Percentiles rank a stretch among this genome's conserved stretches.
Conservation (phyloP, 2,888 invertebrate genomes). For the Amphipoea lucens region DNA sequence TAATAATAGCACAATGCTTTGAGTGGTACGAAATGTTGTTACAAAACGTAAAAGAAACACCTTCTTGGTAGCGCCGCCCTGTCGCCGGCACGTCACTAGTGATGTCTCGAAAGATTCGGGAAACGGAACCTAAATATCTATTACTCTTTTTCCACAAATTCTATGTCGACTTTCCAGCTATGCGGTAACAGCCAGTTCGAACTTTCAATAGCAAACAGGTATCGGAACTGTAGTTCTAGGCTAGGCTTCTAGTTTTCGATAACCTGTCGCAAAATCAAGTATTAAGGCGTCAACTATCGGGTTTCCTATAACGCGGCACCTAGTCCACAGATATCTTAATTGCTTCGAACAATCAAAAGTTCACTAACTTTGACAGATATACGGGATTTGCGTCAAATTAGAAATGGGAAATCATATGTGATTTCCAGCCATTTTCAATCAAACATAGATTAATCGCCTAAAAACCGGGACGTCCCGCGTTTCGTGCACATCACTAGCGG, state of each 20-base stretch:
- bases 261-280: conserved; percentile 21
- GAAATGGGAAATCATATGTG: neutral
- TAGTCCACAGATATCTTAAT: neutral
- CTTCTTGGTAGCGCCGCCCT: conserved; percentile 76
- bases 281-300: conserved; percentile 27
- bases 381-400: conserved; percentile 3
- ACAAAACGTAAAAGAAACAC: conserved; percentile 85
- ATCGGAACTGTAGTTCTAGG: conserved; percentile 55
- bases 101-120: conserved; percentile 24
- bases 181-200: conserved; percentile 19
- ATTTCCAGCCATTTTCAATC: conserved; percentile 19
- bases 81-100: conserved; percentile 64
- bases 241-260: conserved; percentile 53
- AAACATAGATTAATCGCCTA: conserved; percentile 23
- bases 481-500: conserved; percentile 55
- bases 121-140: conserved; percentile 4
- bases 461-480: conserved; percentile 33
- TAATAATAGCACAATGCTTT: conserved; percentile 87
- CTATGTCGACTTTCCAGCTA: conserved; percentile 1
- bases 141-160: neutral
- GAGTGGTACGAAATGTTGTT: conserved; percentile 77
- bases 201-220: conserved; percentile 43
- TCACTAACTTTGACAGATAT: neutral
- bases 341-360: neutral
- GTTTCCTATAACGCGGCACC: conserved; percentile 6